phyloP scores from a whole-genome alignment of 2,888 invertebrate species.

The Tryphoninae sp. region DNA sequence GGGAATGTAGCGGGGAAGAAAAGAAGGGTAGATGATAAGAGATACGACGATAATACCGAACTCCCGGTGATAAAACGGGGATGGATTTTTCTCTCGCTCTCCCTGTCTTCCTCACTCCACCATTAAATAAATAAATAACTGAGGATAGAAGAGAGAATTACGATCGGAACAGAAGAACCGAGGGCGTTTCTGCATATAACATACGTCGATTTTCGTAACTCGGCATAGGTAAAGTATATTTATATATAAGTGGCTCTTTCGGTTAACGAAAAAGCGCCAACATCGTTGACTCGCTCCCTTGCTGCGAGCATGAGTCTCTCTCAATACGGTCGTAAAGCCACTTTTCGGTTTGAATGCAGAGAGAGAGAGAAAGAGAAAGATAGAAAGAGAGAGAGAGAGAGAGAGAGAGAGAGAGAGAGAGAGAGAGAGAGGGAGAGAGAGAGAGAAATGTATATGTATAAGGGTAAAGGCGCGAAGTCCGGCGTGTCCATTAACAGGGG shows the following conservation, averaged over 20 bases:
- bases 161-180: slow-evolving; percentile 38
- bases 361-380: not conserved
- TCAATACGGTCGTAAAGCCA: slow-evolving; percentile 60
- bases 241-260: slow-evolving; percentile 23
- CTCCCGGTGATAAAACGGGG: slow-evolving; percentile 11
- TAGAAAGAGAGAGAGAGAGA: not conserved
- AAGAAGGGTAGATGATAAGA: slow-evolving; percentile 15
- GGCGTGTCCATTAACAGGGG: slow-evolving; percentile 50
- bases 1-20: not conserved
- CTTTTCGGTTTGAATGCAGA: slow-evolving; percentile 34
- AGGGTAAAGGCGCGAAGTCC: slow-evolving; percentile 47
- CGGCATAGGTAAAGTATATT: slow-evolving; percentile 36
- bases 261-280: slow-evolving; percentile 15
- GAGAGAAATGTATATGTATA: not conserved
- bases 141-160: slow-evolving; percentile 59
- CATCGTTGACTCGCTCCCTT: slow-evolving; percentile 29
- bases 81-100: slow-evolving; percentile 9
- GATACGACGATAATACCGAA: slow-evolving; percentile 14
- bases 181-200: slow-evolving; percentile 30
- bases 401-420: not conserved
- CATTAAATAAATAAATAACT: slow-evolving; percentile 22
- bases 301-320: slow-evolving; percentile 51
- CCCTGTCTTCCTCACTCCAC: not conserved
- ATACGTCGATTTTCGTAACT: slow-evolving; percentile 53
- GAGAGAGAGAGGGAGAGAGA: not conserved